Evolutionary conservation across 2,888 invertebrate species (phyloP).

Genomic region (Hermaeophaga mercurialis): DNA sequence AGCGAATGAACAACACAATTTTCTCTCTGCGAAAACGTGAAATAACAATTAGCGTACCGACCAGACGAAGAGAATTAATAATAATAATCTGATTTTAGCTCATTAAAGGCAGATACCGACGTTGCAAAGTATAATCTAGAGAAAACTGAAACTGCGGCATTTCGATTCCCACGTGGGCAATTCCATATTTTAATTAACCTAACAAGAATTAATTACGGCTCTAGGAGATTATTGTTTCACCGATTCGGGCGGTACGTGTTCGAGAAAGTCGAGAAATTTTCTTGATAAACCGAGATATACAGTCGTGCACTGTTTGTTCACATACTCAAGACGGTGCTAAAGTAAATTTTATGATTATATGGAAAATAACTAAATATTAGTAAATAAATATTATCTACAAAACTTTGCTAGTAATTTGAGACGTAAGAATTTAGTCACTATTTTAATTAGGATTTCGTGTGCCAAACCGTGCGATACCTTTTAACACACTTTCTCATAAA

Average conservation of each 20-base stretch:
- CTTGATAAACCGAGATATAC: slow-evolving; percentile 18
- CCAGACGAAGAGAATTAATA: slow-evolving; percentile 53
- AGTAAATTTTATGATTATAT: no score
- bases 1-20: slow-evolving; percentile 48
- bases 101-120: slow-evolving; percentile 54
- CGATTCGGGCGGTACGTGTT: slow-evolving; percentile 40
- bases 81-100: slow-evolving; percentile 53
- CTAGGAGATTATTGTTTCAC: slow-evolving; percentile 49
- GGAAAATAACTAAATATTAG: no score
- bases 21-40: slow-evolving; percentile 46
- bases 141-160: slow-evolving; percentile 51
- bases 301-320: no score
- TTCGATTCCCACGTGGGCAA: slow-evolving; percentile 52
- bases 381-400: no score
- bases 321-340: no score
- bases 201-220: slow-evolving; percentile 50
- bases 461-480: no score
- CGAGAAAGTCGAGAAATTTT: slow-evolving; percentile 21
- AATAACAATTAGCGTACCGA: slow-evolving; percentile 52
- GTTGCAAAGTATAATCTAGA: slow-evolving; percentile 52
- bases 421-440: no score
- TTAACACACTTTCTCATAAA: no score
- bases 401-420: no score
- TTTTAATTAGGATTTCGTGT: no score
- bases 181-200: slow-evolving; percentile 55